Conservation (phyloP, 2,797 vertebrate species). For the Margarornis squamiger region DNA sequence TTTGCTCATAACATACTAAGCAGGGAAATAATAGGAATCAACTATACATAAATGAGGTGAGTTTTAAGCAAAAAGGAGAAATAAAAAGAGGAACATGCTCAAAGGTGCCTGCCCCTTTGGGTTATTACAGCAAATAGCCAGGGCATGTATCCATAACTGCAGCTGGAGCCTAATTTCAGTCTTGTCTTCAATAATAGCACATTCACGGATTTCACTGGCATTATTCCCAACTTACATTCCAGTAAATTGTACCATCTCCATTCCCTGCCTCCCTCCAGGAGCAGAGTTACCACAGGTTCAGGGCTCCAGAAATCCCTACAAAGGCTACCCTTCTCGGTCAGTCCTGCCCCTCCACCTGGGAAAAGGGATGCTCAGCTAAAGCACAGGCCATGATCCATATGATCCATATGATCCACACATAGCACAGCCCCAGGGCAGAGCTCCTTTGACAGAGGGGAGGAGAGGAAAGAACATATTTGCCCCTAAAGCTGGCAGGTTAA, state of each 20-base stretch:
- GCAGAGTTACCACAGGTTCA: neutral
- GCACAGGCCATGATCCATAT: neutral
- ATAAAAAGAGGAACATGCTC: neutral
- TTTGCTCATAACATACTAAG: neutral
- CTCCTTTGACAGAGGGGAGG: neutral
- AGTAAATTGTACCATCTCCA: neutral
- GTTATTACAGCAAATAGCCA: constrained; percentile 13
- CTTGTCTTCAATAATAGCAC: neutral
- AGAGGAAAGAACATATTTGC: neutral
- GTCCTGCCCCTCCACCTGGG: neutral
- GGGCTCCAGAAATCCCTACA: neutral
- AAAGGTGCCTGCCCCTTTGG: neutral
- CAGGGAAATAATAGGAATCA: constrained; percentile 11
- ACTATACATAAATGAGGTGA: neutral
- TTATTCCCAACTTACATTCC: neutral
- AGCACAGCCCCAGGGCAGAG: neutral
- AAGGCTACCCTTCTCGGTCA: neutral
- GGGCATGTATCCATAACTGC: neutral
- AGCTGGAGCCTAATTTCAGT: constrained; percentile 21
- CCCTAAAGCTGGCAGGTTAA: neutral
- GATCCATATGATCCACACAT: accelerated
- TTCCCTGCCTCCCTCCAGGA: neutral
- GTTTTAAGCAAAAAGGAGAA: constrained; percentile 23
- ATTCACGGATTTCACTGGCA: neutral
- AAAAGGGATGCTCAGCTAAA: neutral